Evolutionary conservation across 35 echinoderm and acorn worm species (phyloP), one percentile per base, ranked within the genome.

Genomic region (Heliocidaris tuberculata): DNA sequence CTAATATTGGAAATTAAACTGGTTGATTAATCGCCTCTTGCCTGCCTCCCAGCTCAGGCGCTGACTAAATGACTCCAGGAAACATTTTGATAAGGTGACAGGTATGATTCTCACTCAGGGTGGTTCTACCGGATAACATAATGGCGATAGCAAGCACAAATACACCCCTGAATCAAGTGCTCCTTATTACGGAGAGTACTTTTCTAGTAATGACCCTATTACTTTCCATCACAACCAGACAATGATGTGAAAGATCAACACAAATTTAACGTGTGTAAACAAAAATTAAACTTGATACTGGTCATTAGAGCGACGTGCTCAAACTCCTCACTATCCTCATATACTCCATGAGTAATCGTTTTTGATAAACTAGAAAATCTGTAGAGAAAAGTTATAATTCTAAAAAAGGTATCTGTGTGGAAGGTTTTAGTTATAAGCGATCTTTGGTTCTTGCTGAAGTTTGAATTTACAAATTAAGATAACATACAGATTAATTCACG

Each of bases 1-100:
- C 65, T 78, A 78, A 78, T 78, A 78, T 78, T 24, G 65, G 65
- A 78, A 78, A 78, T 78, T 78, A 78, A 78, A 78, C 65, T 78
- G 65, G 19, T 78, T 78, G 65, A 78, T 78, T 78, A 78, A 78
- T 78, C 65, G 65, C 65, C 65, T 7, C 21, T 78, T 78, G 21
- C 65, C 27, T 78, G 65, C 65, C 65, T 78, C 65, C 65, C 65
- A n/a, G 65, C 21, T n/a, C 65, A n/a, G 65, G 27, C 65, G 19
- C 65, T 78, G 65, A 29, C 65, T 27, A 8, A 78, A 78, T 78
- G 65, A 78, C 65, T 78, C 27, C 65, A n/a, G 65, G 65, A 78
- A 78, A 78, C 65, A 78, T 78, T n/a, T 78, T 78, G 21, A 78
- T 17, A 78, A 78, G 65, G 65, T 78, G 65, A 78, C 27, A 78